These are phyloP conservation scores for Melanogrammus aeglefinus DNA, from an alignment of 2,797 vertebrate genomes.

Conservation along the genomic window DNA sequence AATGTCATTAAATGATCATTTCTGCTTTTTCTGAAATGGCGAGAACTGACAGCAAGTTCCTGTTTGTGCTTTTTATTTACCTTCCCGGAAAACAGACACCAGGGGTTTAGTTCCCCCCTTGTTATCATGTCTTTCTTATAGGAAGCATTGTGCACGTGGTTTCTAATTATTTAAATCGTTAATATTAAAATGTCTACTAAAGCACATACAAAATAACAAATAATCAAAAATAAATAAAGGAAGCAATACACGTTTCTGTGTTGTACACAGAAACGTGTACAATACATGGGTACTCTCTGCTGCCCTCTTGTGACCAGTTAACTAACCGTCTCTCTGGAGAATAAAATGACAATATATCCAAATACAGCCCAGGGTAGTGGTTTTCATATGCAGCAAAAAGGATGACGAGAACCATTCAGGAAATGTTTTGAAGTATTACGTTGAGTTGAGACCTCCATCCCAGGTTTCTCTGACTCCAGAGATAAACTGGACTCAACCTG, in stretches of 20 bases:
- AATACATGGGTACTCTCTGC: not conserved
- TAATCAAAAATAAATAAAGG: not conserved
- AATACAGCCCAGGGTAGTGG: too few relatives aligned
- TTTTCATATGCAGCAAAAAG: too few relatives aligned
- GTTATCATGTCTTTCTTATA: not conserved
- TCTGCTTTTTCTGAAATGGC: not conserved
- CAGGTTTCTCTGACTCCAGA: too few relatives aligned
- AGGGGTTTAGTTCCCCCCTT: not conserved
- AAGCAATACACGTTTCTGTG: not conserved
- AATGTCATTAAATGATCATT: slow-evolving; percentile 19
- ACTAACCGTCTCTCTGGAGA: not conserved
- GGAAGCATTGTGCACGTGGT: not conserved
- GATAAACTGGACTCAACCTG: too few relatives aligned
- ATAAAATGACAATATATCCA: not conserved
- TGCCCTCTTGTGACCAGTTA: not conserved
- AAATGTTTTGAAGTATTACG: too few relatives aligned
- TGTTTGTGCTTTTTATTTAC: slow-evolving; percentile 45
- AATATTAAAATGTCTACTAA: not conserved
- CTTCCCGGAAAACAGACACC: slow-evolving; percentile 49
- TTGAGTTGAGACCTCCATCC: too few relatives aligned
- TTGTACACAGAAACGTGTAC: not conserved
- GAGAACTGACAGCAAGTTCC: slow-evolving; percentile 70
- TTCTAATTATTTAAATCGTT: not conserved
- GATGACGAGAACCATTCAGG: too few relatives aligned
- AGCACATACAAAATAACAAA: not conserved